phyloP scores from a whole-genome alignment of 2,797 vertebrate species.

The Myioborus melanocephalus region DNA sequence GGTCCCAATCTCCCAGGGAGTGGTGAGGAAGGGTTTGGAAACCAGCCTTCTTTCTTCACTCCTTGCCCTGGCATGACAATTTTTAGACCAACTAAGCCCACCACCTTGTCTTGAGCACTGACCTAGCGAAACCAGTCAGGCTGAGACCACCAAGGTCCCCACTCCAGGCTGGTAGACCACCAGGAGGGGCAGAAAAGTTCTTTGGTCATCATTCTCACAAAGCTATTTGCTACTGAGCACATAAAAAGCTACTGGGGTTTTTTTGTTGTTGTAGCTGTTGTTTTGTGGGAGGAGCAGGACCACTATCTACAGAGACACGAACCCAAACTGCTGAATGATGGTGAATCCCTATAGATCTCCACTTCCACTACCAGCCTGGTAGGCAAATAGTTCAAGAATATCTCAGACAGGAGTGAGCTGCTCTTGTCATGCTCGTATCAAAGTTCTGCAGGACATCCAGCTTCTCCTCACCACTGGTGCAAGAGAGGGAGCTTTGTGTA shows the following conservation, averaged over 20 bases:
- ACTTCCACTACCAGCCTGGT: neutral
- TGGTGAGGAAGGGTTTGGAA: neutral
- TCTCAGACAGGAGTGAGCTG: neutral
- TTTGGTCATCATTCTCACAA: neutral
- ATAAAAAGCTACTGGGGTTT: neutral
- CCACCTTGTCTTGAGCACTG: neutral
- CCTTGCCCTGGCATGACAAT: neutral
- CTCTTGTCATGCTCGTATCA: neutral
- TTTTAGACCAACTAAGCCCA: constrained; percentile 5
- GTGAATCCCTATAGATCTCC: neutral
- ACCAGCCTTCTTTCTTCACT: constrained; percentile 24
- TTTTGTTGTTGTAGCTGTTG: neutral
- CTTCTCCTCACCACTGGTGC: neutral
- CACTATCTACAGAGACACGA: neutral
- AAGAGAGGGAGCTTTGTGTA: neutral
- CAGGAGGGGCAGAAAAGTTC: neutral
- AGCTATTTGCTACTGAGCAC: neutral
- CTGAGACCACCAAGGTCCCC: neutral
- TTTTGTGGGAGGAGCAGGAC: neutral
- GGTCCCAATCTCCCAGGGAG: neutral
- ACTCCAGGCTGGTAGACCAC: neutral
- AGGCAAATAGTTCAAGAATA: neutral
- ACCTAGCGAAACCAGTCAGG: neutral
- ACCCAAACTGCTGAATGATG: neutral
- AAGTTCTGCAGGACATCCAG: neutral